These are phyloP conservation scores for Pangasius krempfi DNA, from an alignment of 2,797 vertebrate species.

Conservation along the genomic window DNA sequence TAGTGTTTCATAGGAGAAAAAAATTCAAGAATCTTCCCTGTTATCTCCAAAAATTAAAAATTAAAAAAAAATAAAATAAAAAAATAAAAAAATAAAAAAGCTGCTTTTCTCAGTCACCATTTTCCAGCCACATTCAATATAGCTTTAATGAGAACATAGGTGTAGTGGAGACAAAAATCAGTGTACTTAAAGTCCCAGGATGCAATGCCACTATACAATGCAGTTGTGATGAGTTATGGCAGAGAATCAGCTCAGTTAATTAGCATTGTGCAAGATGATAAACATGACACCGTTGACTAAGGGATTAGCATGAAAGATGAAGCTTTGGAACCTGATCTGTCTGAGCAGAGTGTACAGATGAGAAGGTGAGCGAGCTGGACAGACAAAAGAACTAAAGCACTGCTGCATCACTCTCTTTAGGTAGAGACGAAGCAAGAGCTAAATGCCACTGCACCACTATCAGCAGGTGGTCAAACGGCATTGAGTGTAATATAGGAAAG, in stretches of 20 bases:
- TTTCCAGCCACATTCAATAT: neutral
- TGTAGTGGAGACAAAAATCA: neutral
- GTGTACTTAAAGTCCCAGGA: neutral
- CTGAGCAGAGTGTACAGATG: neutral
- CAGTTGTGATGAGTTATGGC: neutral
- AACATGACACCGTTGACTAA: neutral
- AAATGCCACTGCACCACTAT: neutral
- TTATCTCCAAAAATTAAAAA: neutral
- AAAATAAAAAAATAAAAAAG: neutral
- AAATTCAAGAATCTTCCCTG: neutral
- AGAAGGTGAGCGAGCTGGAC: no score
- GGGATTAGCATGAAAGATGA: neutral
- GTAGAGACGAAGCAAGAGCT: neutral
- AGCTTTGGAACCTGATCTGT: neutral
- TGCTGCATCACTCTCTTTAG: neutral
- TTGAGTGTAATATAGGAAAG: neutral
- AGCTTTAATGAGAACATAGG: neutral
- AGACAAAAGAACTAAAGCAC: neutral
- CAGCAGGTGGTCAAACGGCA: neutral
- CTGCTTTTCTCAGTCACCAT: neutral
- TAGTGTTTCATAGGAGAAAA: neutral
- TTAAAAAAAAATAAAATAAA: no score
- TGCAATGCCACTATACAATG: neutral
- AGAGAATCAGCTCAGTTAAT: neutral
- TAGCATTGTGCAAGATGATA: neutral